A percentile compares a stretch with the other conserved stretches of the same genome.
Conservation (phyloP, 2,113 vertebrate species). For the Falco punctatus region DNA sequence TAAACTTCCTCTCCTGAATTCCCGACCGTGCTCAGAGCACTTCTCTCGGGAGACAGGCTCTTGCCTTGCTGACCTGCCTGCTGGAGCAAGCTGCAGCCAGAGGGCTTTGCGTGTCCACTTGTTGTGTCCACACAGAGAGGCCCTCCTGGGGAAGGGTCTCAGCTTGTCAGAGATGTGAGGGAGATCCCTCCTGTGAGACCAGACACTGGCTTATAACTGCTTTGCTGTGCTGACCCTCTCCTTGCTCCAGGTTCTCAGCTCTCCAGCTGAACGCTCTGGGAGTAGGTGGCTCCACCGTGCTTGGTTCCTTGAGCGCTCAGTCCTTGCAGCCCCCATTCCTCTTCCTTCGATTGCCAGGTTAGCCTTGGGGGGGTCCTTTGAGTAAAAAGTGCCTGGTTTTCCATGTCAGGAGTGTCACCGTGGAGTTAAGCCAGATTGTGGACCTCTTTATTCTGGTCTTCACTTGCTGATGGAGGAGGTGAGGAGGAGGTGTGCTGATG, state of each 20-base stretch:
- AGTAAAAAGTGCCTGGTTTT: background rate
- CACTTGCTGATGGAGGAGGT: background rate
- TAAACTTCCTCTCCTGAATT: constrained; percentile 11
- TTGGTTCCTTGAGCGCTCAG: rapidly evolving
- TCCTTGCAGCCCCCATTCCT: background rate
- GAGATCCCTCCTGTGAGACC: background rate
- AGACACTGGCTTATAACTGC: background rate
- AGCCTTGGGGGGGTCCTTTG: background rate
- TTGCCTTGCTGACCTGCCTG: background rate
- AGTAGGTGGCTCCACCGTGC: background rate
- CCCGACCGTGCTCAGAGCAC: rapidly evolving
- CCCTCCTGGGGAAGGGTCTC: background rate
- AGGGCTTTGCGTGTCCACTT: background rate
- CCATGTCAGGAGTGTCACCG: background rate
- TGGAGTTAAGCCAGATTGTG: background rate
- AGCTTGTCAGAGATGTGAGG: background rate
- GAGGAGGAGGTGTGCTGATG: background rate
- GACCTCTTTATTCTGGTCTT: background rate
- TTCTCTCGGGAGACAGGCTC: background rate
- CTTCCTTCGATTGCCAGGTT: rapidly evolving
- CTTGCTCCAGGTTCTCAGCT: background rate
- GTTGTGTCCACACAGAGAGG: rapidly evolving
- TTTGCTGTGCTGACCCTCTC: background rate
- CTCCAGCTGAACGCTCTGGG: background rate
- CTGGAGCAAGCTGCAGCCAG: background rate